Evolutionary conservation across 2,797 vertebrate species (phyloP).

Genomic region (Notamacropus eugenii): DNA sequence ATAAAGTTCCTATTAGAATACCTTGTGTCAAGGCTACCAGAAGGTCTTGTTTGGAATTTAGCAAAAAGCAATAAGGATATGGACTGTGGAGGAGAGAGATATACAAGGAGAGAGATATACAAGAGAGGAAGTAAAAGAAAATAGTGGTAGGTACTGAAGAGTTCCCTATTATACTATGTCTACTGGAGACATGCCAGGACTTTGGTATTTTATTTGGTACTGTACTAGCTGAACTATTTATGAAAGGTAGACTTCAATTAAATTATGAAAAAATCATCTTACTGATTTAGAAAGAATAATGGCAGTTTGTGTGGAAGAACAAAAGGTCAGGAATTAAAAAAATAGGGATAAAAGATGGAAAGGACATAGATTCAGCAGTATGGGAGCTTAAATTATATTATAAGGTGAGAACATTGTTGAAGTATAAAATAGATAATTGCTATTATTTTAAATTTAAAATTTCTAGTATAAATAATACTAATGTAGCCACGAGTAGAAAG

Average conservation of each 20-base stretch:
- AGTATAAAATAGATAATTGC: not conserved
- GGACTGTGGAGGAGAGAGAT: not conserved
- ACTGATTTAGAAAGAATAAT: too few species aligned
- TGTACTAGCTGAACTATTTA: not conserved
- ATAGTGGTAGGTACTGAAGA: not conserved
- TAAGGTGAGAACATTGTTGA: not conserved
- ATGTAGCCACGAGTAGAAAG: not conserved
- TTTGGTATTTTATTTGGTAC: not conserved
- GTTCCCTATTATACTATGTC: not conserved
- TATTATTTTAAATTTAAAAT: not conserved
- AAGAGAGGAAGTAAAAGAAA: not conserved
- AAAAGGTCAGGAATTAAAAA: too few species aligned
- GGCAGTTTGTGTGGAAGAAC: too few species aligned
- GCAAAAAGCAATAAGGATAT: not conserved
- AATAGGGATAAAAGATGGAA: too few species aligned
- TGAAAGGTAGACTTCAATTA: not conserved
- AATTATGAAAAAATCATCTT: too few species aligned
- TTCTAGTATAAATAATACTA: not conserved
- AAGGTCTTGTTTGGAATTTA: not conserved
- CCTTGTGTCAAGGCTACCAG: not conserved
- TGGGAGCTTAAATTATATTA: not conserved
- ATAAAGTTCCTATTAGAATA: not conserved
- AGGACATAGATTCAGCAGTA: not conserved
- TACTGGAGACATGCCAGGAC: not conserved
- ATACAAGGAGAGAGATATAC: not conserved